phyloP scores from a whole-genome alignment of 2,113 vertebrate species.

The Gallinago undulata region DNA sequence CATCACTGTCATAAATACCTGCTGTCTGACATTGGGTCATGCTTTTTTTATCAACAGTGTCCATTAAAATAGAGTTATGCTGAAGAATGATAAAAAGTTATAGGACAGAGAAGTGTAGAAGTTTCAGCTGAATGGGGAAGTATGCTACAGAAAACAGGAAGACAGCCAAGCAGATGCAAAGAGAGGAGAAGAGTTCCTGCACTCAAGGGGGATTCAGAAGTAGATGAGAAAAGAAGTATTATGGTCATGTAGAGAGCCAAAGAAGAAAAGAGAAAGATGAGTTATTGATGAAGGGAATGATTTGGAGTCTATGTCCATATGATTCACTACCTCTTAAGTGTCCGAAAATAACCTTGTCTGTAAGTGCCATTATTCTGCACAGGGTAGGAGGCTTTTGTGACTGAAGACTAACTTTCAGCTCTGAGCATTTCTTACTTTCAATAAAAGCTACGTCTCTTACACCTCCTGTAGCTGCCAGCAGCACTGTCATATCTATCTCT shows the following conservation, averaged over 20 bases:
- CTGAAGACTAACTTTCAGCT: conserved; percentile 15
- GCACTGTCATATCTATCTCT: neutral
- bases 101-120: neutral
- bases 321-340: conserved; percentile 36
- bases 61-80: neutral
- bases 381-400: conserved; percentile 39
- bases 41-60: neutral
- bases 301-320: conserved; percentile 42
- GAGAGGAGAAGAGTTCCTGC: neutral
- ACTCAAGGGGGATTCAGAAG: neutral
- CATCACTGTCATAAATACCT: neutral
- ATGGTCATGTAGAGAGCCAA: neutral
- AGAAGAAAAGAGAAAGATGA: conserved; percentile 38
- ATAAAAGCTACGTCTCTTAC: neutral
- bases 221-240: conserved; percentile 16
- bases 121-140: neutral
- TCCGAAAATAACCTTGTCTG: conserved; percentile 38
- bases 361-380: conserved; percentile 40
- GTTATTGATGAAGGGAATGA: conserved; percentile 33
- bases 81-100: neutral
- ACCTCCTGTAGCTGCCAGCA: neutral
- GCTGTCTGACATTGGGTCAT: neutral
- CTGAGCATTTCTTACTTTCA: neutral
- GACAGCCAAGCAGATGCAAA: neutral
- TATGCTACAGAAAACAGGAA: neutral